Evolutionary conservation across 2,888 invertebrate species (phyloP), one percentile per base, ranked within the genome.

Genomic region (Phyto melanocephala): DNA sequence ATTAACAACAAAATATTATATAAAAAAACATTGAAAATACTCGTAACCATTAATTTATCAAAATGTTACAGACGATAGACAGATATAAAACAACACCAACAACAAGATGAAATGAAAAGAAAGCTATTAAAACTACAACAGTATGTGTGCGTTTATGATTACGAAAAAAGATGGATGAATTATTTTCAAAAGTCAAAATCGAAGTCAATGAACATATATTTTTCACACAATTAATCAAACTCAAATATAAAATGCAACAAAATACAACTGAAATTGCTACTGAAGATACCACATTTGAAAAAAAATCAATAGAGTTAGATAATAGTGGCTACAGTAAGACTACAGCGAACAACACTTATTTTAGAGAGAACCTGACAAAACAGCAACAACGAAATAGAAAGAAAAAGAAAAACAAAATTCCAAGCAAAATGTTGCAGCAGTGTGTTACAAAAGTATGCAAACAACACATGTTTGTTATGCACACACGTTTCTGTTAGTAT

Each of bases 151-250:
- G 28, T 6, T 3, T 28, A 28, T 28, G 28, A 5, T 5, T 28
- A 28, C 6, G 28, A 28, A 74, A 52, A 54, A 47, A 52, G 40
- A 52, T 54, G 13, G 1, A 65, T 50, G 45, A 60, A 15, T 60
- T 35, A 40, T 52, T 42, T 65, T 45, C 22, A 63, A 24, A 45
- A 28, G 42, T 58, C 65, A 28, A 71, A 56, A 62, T 56, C 20
- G 6, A 65, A 70, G 54, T 67, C 70, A 83, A 62, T 77, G 67
- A 72, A 77, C 68, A 77, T 62, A 50, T 76, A 80, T 72, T 76
- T 28, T 75, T 76, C 80, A 77, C 65, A 83, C 72, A 80, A 83
- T 80, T 76, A 68, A 81, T 80, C 81, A 77, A 67, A 67, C 20
- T 50, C 28, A 54, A 65, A 56, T 13, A 65, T 22, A 37, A 11